phyloP scores from a whole-genome alignment of 2,888 invertebrate species.

The Pterobdella sp. region DNA sequence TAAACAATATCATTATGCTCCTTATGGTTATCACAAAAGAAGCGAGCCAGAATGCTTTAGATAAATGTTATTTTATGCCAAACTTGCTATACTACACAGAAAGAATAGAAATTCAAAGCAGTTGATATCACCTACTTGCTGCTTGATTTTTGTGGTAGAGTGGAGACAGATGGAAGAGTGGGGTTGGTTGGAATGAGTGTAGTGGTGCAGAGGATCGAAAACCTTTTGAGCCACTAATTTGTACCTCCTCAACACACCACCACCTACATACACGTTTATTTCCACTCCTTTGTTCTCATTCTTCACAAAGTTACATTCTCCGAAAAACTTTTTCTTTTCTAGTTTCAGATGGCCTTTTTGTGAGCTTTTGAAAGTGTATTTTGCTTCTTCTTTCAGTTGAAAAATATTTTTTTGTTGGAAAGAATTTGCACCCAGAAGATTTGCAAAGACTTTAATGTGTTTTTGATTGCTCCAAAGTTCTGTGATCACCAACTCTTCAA shows the following conservation, averaged over 20 bases:
- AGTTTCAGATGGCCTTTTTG: background rate
- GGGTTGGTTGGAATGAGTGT: background rate
- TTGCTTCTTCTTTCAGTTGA: constrained; percentile 25
- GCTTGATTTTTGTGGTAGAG: background rate
- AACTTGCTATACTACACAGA: too few relatives aligned
- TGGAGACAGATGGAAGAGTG: background rate
- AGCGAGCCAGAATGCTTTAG: too few relatives aligned
- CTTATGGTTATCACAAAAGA: too few relatives aligned
- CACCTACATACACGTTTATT: constrained; percentile 30
- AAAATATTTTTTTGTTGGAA: constrained; percentile 31
- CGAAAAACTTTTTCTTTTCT: constrained; percentile 12
- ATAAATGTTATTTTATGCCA: too few relatives aligned
- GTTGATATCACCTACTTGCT: background rate
- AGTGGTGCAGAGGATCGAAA: constrained; percentile 32
- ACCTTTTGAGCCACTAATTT: constrained; percentile 30
- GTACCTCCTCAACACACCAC: constrained; percentile 24
- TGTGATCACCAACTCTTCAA: constrained; percentile 30
- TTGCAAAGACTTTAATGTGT: constrained; percentile 29
- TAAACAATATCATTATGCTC: too few relatives aligned
- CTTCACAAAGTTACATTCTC: constrained; percentile 29
- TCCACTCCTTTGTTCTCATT: constrained; percentile 33
- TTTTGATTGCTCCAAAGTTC: constrained; percentile 35
- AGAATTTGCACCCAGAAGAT: constrained; percentile 32
- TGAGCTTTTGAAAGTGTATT: constrained; percentile 9
- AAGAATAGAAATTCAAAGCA: too few relatives aligned